Conservation (phyloP, 2,797 vertebrate species). For the Melanotaenia nigrans region DNA sequence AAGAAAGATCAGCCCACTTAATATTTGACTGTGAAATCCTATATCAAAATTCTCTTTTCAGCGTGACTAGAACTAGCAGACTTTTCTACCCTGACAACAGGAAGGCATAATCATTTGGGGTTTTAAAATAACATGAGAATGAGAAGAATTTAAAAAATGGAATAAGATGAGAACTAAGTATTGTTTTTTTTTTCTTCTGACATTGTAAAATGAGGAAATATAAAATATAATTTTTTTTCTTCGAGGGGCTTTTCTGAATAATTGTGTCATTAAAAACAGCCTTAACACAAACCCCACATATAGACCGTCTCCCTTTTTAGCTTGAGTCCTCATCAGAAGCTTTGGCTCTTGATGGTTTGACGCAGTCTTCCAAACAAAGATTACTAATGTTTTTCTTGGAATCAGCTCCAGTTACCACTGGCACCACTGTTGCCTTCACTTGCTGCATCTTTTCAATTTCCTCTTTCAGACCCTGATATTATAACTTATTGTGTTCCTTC, state of each 20-base stretch:
- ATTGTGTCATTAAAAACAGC: not conserved
- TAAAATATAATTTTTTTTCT: not conserved
- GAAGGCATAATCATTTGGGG: not conserved
- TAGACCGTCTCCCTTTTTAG: no score
- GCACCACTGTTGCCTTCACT: not conserved
- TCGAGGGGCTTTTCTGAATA: not conserved
- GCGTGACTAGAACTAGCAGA: slow-evolving; percentile 12
- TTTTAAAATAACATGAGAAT: slow-evolving; percentile 4
- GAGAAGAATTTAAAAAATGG: not conserved
- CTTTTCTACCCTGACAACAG: slow-evolving; percentile 1
- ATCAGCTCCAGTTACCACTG: not conserved
- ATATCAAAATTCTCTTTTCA: slow-evolving; percentile 51
- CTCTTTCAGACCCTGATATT: not conserved
- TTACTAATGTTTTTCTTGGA: not conserved
- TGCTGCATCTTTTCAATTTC: not conserved
- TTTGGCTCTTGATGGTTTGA: no score
- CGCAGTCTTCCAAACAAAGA: not conserved
- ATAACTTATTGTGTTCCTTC: not conserved
- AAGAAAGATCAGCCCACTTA: slow-evolving; percentile 63
- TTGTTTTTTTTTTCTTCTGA: not conserved
- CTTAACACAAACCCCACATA: no score
- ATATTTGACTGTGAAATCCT: slow-evolving; percentile 61
- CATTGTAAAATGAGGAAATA: not conserved
- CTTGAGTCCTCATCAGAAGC: no score
- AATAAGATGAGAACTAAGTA: not conserved